Percentiles rank a stretch among this genome's conserved stretches.
Evolutionary conservation across 2,113 vertebrate species (phyloP).

Genomic region (Vicugna pacos): DNA sequence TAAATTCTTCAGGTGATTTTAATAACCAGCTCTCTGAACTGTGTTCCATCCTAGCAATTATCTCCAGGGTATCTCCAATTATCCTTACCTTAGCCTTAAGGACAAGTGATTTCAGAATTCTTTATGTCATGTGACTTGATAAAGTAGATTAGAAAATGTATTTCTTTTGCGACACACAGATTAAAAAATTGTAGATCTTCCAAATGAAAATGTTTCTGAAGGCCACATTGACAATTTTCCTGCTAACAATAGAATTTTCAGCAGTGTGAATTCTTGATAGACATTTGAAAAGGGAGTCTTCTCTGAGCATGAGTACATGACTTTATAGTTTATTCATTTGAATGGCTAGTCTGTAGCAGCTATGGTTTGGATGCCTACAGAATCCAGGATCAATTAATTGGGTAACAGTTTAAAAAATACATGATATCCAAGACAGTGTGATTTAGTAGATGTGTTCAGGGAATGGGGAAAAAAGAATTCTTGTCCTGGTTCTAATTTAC

Average conservation of each 20-base stretch:
- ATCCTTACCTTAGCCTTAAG: background rate
- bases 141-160: background rate
- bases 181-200: background rate
- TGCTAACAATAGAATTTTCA: conserved; percentile 12
- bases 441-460: conserved; percentile 46
- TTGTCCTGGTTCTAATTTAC: conserved; percentile 39
- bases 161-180: background rate
- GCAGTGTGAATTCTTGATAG: background rate
- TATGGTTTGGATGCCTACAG: background rate
- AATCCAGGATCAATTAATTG: conserved; percentile 13
- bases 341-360: background rate
- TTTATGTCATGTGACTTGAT: background rate
- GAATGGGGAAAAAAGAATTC: conserved; percentile 43
- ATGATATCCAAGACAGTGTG: background rate
- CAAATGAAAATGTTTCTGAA: background rate
- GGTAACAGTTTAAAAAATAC: conserved; percentile 37
- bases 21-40: background rate
- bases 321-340: conserved; percentile 39
- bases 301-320: background rate
- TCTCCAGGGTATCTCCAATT: background rate
- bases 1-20: conserved; percentile 39
- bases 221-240: background rate
- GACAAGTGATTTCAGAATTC: conserved; percentile 23
- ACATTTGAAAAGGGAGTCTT: conserved; percentile 28
- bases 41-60: background rate